Evolutionary conservation across 2,797 vertebrate species (phyloP).

Genomic region (Cottoperca gobio): DNA sequence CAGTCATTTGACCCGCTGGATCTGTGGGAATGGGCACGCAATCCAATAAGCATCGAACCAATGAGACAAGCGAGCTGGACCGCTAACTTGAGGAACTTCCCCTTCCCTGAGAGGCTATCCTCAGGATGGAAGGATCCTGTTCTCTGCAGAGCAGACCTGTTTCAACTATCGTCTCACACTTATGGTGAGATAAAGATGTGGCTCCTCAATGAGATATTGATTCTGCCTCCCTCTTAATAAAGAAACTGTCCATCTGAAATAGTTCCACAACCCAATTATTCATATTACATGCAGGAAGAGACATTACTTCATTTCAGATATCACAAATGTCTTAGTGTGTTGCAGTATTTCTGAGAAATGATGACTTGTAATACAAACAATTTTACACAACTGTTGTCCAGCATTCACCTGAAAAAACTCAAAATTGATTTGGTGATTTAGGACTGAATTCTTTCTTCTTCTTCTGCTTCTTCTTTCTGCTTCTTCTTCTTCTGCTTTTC

Average conservation of each 20-base stretch:
- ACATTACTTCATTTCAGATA: not conserved
- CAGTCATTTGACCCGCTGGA: slow-evolving; percentile 73
- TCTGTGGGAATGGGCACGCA: slow-evolving; percentile 66
- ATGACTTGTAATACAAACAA: not conserved
- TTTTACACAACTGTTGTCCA: not conserved
- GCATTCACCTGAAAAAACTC: not conserved
- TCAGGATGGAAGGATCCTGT: slow-evolving; percentile 1
- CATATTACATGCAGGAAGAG: not conserved
- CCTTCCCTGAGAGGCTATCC: slow-evolving; percentile 19
- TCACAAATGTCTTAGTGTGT: not conserved
- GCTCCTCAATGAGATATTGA: not conserved
- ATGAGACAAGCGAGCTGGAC: slow-evolving; percentile 50
- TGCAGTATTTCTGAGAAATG: not conserved
- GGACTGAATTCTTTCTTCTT: not conserved
- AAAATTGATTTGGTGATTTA: not conserved
- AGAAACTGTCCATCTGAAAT: not conserved
- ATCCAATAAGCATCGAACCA: slow-evolving; percentile 76
- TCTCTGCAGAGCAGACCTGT: slow-evolving; percentile 19
- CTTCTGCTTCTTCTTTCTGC: too few species aligned
- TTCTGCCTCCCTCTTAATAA: slow-evolving; percentile 5
- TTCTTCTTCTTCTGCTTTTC: too few species aligned
- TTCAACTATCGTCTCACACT: not conserved
- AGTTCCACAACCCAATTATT: not conserved
- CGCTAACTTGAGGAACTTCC: slow-evolving; percentile 53
- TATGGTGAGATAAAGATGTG: slow-evolving; percentile 2